These are phyloP conservation scores for Progne subis DNA, from an alignment of 2,113 vertebrate species.

Conservation along the genomic window DNA sequence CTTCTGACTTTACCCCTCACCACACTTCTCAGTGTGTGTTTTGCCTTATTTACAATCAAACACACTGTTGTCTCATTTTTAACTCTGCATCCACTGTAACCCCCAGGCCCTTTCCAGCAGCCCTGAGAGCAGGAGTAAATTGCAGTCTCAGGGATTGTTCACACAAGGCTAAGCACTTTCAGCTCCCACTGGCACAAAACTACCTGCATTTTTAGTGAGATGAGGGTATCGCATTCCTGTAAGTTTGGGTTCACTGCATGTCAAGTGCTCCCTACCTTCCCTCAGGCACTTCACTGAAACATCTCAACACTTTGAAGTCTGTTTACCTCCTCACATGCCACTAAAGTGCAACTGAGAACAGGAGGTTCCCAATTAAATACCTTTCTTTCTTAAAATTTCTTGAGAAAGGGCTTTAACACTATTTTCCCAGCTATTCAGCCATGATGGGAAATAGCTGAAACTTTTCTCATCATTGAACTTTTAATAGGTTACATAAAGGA, in stretches of 20 bases:
- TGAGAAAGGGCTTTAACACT: not conserved
- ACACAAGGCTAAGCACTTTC: constrained; percentile 31
- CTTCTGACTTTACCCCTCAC: not conserved
- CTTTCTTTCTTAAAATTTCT: not conserved
- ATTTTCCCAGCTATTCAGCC: not conserved
- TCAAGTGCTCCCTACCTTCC: not conserved
- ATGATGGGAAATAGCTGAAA: not conserved
- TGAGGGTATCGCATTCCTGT: not conserved
- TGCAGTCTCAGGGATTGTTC: not conserved
- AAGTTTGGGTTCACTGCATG: not conserved
- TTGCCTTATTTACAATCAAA: not conserved
- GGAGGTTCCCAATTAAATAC: not conserved
- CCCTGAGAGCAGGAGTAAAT: not conserved
- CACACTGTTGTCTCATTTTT: not conserved
- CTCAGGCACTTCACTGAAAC: not conserved
- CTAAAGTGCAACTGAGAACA: not conserved
- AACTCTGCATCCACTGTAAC: not conserved
- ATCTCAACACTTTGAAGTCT: not conserved
- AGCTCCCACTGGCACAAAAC: constrained; percentile 8
- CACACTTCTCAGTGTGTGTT: not conserved
- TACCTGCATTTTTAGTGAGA: not conserved
- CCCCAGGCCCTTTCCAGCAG: not conserved
- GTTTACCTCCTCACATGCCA: not conserved
- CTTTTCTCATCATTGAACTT: constrained; percentile 38
- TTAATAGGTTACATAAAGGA: not conserved